These are phyloP conservation scores for Psettodes erumei DNA, from an alignment of 2,113 vertebrate species.

Conservation along the genomic window DNA sequence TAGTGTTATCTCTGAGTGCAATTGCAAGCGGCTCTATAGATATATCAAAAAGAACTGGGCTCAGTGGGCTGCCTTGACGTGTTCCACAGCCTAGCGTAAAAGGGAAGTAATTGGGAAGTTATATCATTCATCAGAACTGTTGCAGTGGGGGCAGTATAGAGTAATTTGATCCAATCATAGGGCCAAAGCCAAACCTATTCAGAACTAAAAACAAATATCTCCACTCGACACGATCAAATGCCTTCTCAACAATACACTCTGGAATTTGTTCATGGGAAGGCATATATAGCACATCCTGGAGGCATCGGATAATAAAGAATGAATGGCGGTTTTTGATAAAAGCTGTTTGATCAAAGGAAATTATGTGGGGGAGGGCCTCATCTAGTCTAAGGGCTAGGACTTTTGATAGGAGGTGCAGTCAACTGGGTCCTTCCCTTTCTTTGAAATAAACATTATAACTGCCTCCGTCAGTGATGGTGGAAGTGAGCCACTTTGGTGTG, in stretches of 20 bases:
- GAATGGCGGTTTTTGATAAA: background rate
- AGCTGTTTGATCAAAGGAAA: background rate
- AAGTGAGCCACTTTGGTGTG: no score
- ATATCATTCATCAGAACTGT: no score
- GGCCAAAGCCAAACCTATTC: background rate
- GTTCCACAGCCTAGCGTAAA: no score
- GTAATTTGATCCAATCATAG: background rate
- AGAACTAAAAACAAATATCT: background rate
- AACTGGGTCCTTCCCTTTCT: background rate
- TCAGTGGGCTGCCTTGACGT: background rate
- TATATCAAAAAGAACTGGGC: background rate
- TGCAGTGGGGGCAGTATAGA: background rate
- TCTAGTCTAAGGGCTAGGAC: background rate
- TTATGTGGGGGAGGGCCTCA: no score
- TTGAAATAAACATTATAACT: background rate
- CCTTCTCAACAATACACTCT: no score
- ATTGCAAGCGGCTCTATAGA: background rate
- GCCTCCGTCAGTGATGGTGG: background rate
- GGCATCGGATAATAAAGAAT: background rate
- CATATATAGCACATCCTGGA: no score
- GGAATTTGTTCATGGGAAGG: no score
- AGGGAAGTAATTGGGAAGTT: no score
- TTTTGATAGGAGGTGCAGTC: background rate
- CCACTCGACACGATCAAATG: background rate
- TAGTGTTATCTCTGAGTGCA: background rate